phyloP scores from a whole-genome alignment of 1,140 invertebrate genomes.

The Diabrotica undecimpunctata region DNA sequence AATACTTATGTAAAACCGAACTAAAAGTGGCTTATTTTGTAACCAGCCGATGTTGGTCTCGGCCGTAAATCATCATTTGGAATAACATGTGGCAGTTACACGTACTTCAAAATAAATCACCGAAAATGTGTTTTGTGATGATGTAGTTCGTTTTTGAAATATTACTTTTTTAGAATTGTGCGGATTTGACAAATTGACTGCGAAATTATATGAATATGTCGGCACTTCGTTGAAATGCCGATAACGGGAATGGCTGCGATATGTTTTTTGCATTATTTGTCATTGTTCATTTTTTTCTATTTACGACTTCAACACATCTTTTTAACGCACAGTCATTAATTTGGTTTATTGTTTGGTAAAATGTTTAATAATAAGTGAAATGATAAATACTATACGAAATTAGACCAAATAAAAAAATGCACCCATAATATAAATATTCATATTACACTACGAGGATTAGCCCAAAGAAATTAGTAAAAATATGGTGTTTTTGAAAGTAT shows the following conservation, averaged over 20 bases:
- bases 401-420: too few relatives aligned
- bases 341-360: too few relatives aligned
- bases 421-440: too few relatives aligned
- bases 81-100: background rate
- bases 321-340: too few relatives aligned
- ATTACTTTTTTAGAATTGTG: constrained; percentile 9
- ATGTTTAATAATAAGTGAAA: too few relatives aligned
- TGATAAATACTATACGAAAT: too few relatives aligned
- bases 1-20: background rate
- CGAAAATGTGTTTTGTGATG: constrained; percentile 5
- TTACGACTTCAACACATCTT: too few relatives aligned
- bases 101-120: constrained; percentile 3
- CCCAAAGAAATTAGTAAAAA: too few relatives aligned
- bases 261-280: too few relatives aligned
- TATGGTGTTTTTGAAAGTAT: too few relatives aligned
- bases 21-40: constrained; percentile 2
- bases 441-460: too few relatives aligned
- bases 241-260: background rate
- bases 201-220: constrained; percentile 7
- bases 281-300: too few relatives aligned
- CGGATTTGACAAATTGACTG: constrained; percentile 10
- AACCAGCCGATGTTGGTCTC: background rate
- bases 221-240: background rate
- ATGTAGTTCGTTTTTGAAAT: constrained; percentile 6
- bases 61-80: background rate